phyloP scores from a whole-genome alignment of 64 coral and sea anemone species.

The Hydrozoanthus tunicans region DNA sequence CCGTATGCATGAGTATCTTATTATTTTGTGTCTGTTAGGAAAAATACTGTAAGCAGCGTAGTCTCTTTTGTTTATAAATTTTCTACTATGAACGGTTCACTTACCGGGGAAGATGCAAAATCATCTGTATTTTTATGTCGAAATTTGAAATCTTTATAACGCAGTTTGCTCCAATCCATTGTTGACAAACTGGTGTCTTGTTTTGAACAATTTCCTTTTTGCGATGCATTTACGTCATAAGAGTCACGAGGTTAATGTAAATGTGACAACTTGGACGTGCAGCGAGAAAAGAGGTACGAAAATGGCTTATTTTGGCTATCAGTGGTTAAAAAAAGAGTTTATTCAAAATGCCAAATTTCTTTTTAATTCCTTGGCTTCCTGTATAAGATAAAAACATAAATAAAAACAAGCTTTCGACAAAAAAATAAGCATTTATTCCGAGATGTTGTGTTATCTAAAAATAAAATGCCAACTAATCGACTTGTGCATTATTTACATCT shows the following conservation, averaged over 20 bases:
- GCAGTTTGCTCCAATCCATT: background rate
- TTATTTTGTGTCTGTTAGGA: background rate
- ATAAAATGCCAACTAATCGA: no score
- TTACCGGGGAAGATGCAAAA: constrained; percentile 40
- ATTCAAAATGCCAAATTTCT: no score
- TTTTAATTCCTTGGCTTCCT: no score
- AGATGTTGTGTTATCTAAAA: no score
- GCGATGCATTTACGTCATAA: background rate
- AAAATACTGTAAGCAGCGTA: background rate
- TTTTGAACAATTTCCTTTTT: constrained; percentile 11
- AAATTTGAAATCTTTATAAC: background rate
- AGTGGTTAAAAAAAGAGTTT: no score
- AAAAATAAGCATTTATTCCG: no score
- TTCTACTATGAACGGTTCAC: background rate
- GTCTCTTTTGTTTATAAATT: background rate
- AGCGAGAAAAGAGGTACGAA: background rate
- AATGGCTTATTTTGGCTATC: no score
- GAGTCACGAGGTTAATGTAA: constrained; percentile 2
- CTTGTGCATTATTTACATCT: no score
- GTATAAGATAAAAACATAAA: no score
- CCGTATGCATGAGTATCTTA: background rate
- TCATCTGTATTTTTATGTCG: constrained; percentile 42
- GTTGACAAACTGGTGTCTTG: background rate
- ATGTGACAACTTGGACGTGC: background rate
- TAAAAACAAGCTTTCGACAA: no score